phyloP scores from a whole-genome alignment of 2,888 invertebrate species.

The Ametastegia equiseti region DNA sequence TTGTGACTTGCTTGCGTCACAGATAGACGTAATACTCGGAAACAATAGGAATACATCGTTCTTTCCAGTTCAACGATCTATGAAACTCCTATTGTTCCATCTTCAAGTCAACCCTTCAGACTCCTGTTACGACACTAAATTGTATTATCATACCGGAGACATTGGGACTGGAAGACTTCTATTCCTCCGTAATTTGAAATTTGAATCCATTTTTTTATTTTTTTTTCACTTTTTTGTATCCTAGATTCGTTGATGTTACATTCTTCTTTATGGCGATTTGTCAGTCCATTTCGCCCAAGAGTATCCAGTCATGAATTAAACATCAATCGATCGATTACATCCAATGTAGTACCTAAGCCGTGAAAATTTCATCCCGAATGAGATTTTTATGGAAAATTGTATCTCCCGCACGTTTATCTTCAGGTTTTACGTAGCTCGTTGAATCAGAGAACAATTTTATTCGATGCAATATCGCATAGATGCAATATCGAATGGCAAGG shows the following conservation, averaged over 20 bases:
- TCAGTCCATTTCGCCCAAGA: too few relatives aligned
- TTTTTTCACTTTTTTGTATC: background rate
- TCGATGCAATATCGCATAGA: background rate
- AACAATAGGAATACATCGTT: constrained; percentile 11
- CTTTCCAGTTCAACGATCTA: background rate
- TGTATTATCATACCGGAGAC: background rate
- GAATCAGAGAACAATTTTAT: background rate
- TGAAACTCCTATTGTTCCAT: background rate
- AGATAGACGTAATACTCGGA: background rate
- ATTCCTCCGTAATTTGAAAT: background rate
- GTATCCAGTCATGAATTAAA: too few relatives aligned
- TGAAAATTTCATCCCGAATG: background rate
- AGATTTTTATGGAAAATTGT: background rate
- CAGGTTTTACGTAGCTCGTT: background rate
- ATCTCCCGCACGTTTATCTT: background rate
- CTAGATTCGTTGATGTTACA: too few relatives aligned
- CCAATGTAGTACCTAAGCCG: too few relatives aligned
- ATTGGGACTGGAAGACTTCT: background rate
- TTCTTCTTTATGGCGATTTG: too few relatives aligned
- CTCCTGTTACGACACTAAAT: background rate
- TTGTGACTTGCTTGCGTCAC: background rate
- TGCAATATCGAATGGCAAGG: background rate
- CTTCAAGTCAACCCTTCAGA: background rate
- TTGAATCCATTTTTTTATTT: too few relatives aligned
- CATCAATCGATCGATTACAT: too few relatives aligned